These are phyloP conservation scores for Momotus momota DNA, from an alignment of 2,797 vertebrate species.

Conservation along the genomic window DNA sequence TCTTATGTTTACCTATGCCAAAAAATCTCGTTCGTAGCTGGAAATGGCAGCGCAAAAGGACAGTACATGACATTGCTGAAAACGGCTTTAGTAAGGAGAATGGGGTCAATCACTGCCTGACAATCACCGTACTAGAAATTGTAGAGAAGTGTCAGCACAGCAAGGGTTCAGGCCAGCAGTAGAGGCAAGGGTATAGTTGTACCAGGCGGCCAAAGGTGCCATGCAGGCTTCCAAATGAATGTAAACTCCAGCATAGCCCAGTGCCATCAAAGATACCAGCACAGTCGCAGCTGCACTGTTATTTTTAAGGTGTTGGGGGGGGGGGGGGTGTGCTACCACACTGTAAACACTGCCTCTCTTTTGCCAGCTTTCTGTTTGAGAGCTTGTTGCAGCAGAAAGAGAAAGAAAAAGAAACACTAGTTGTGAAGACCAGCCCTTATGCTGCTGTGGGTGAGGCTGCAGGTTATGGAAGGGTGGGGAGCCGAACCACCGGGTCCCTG, in stretches of 20 bases:
- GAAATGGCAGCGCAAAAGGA: background rate
- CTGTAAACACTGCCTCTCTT: background rate
- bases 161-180: background rate
- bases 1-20: background rate
- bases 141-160: background rate
- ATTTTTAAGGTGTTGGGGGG: background rate
- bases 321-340: background rate
- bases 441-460: background rate
- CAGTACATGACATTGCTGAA: background rate
- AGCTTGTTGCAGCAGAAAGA: background rate
- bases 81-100: background rate
- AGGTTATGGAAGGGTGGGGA: background rate
- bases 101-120: background rate
- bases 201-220: background rate
- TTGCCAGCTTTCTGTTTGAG: background rate
- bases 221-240: accelerated
- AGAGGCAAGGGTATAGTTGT: background rate
- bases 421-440: background rate
- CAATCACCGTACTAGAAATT: background rate
- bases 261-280: background rate
- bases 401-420: background rate
- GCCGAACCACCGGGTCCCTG: background rate
- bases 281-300: background rate
- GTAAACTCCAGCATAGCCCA: accelerated
- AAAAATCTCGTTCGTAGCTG: background rate